These are phyloP conservation scores for Notiomystis cincta DNA, from an alignment of 2,113 vertebrate genomes.

Conservation along the genomic window DNA sequence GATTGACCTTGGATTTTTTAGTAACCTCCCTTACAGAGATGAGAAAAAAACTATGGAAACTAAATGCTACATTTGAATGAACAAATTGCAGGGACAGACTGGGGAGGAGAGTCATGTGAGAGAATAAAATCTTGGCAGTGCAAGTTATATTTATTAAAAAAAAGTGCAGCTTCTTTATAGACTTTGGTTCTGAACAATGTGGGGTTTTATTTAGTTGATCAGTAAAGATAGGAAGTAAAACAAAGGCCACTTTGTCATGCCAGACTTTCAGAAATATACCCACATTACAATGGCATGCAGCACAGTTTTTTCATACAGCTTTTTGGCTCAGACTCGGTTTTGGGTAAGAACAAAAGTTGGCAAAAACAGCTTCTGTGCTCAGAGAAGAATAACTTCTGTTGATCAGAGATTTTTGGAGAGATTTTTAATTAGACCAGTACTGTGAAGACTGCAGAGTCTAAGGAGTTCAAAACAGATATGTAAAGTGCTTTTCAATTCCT, in stretches of 20 bases:
- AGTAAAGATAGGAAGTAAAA: neutral
- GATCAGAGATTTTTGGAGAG: constrained; percentile 36
- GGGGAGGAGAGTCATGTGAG: neutral
- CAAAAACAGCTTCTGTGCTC: constrained; percentile 29
- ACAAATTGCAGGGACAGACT: neutral
- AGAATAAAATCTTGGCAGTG: constrained; percentile 7
- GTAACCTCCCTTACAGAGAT: neutral
- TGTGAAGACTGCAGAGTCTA: neutral
- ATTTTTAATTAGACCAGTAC: constrained; percentile 39
- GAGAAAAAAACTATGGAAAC: neutral
- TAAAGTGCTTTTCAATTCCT: constrained; percentile 21
- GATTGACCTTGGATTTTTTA: neutral
- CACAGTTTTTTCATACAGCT: neutral
- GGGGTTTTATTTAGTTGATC: constrained; percentile 29
- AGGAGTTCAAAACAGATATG: constrained; percentile 19
- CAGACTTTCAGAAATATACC: neutral
- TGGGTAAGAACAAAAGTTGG: constrained; percentile 33
- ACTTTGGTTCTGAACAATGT: constrained; percentile 7
- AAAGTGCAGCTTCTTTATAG: constrained; percentile 5
- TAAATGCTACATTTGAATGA: neutral
- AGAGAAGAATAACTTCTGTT: constrained; percentile 39
- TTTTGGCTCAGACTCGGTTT: constrained; percentile 15
- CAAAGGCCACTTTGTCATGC: constrained; percentile 40
- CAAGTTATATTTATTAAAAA: constrained; percentile 14
- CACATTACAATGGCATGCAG: constrained; percentile 21